Evolutionary conservation across 2,113 vertebrate species (phyloP), one percentile per base, ranked within the genome.

Genomic region (Ginglymostoma cirratum): DNA sequence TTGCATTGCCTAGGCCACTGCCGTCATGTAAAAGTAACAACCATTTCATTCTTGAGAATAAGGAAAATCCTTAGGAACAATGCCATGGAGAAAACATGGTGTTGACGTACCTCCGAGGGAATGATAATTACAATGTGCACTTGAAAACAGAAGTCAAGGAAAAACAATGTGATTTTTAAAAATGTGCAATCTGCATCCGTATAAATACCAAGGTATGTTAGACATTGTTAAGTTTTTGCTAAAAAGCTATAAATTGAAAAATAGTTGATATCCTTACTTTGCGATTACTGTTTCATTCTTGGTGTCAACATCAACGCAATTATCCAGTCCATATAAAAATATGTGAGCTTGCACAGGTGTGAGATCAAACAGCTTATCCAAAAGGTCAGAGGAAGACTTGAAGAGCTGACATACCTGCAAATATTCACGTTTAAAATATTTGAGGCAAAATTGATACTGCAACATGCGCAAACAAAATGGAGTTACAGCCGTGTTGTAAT

Each of bases 361-460:
- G 24, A 95, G 69, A 48, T 95, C 66, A 76, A 52, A 48, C 38
- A 95, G 67, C 42, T 52, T 72, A 24, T 95, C 94, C 45, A 95
- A 95, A 70, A 95, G 94, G 42, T 76, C 23, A 70, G 94, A 95
- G 42, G 94, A 76, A 48, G 23, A n/a, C 42, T 95, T 95, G 94
- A 95, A 48, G 52, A 95, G 27, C 94, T 95, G 94, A 52, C 94
- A 95, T 30, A 95, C 30, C 94, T 95, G 45, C 30, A 76, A 72
- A 94, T 12, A 72, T 24, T 95, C 38, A 93, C 27, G 67, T 93
- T 66, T 66, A 7, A 66, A 61, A 93, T 21, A 19, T 65, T 5
- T 93, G 66, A 92, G 89, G 17, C 52, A 65, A 61, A 92, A 65
- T 19, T 87, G 55, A 66, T 93, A 17, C 0, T 27, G 6, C 2